Conservation (phyloP, 1,140 invertebrate genomes). For the Aradophagus sp. region DNA sequence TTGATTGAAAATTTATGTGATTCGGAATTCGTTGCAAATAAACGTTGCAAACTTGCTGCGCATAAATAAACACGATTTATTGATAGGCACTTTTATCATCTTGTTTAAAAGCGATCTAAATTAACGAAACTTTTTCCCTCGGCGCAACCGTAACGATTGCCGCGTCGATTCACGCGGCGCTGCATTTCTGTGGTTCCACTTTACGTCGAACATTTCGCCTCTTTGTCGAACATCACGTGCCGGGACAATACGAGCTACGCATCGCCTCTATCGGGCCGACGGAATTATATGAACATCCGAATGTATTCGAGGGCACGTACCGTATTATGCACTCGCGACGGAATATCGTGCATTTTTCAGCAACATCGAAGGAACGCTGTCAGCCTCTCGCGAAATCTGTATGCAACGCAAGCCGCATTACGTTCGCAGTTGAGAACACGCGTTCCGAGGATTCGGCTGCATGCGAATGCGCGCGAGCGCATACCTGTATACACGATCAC, state of each 20-base stretch:
- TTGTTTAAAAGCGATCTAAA: no score
- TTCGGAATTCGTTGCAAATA: no score
- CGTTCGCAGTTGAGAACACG: slow-evolving; percentile 28
- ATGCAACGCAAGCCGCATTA: slow-evolving; percentile 41
- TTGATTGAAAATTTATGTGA: no score
- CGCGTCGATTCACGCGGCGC: no score
- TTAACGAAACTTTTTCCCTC: no score
- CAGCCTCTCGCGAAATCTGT: slow-evolving; percentile 23
- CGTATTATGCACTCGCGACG: slow-evolving; percentile 31
- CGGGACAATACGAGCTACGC: slow-evolving; percentile 29
- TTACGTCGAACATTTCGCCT: slow-evolving; percentile 7
- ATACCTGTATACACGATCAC: slow-evolving; percentile 4
- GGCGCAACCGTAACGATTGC: no score
- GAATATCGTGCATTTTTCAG: slow-evolving; percentile 55
- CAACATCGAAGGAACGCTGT: slow-evolving; percentile 36
- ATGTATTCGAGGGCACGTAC: slow-evolving; percentile 43
- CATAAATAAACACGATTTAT: no score
- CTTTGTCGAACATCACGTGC: slow-evolving; percentile 25
- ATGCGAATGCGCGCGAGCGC: slow-evolving; percentile 5
- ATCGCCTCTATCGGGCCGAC: slow-evolving; percentile 27
- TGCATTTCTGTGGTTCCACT: slow-evolving; percentile 1
- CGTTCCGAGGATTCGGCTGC: slow-evolving; percentile 10
- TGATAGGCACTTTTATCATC: no score
- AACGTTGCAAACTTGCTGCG: no score
- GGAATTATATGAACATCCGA: slow-evolving; percentile 43